Evolutionary conservation across 2,888 invertebrate genomes (phyloP), one percentile per base, ranked within the genome.

Genomic region (Nineta flava): DNA sequence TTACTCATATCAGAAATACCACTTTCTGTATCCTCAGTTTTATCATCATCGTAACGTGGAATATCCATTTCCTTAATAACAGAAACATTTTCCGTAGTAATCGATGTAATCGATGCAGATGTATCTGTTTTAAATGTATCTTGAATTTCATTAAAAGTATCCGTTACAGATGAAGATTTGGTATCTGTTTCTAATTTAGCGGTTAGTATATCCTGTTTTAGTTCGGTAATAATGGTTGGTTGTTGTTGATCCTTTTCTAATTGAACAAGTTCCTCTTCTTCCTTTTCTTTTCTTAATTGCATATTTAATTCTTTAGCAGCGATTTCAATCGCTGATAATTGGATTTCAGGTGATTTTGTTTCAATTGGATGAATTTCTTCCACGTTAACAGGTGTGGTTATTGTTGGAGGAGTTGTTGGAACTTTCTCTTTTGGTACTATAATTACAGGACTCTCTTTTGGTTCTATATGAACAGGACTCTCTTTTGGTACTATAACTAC

Each of bases 221-320:
- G 57, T n/a, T 56, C 53, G 13, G 52, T 52, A 6, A 55, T 54
- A 34, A 53, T 52, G 10, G 54, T 52, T 17, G 51, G 48, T 45
- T 61, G 58, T 3, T 51, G 51, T 41, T 59, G 53, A 2, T 55
- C 51, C 34, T 65, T 61, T 53, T 51, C 56, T 55, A 10, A 51
- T 49, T 15, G 58, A 57, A 26, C 54, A 52, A 10, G 47, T 40
- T 34, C 57, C 32, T 34, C 53, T 51, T 34, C 51, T 4, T 58
- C 57, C 9, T 60, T 61, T 32, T 59, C 60, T 49, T 67, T 66
- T 35, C 60, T 58, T 15, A 61, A 48, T 1, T 59, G 56, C 51
- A 60, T 53, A 54, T 63, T 62, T n/a, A 64, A 53, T 52, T 63
- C 62, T 42, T 65, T 64, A 2, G 61, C 64, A 3, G 62, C 62